Evolutionary conservation across 2,113 vertebrate genomes (phyloP).

Genomic region (Potamarius usumacintae): DNA sequence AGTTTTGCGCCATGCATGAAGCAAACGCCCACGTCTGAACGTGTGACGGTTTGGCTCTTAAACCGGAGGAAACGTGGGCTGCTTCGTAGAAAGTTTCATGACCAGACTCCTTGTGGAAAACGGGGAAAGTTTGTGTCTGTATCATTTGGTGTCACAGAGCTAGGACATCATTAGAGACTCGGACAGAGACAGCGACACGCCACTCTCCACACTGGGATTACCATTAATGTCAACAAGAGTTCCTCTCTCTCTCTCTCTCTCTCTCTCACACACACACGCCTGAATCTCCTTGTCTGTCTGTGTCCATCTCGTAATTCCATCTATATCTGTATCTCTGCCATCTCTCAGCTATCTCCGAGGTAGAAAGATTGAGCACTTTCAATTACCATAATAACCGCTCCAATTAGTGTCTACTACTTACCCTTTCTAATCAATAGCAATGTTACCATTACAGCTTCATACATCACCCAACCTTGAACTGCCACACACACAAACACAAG

Average conservation of each 20-base stretch:
- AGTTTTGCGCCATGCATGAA: background rate
- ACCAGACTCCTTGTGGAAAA: constrained; percentile 28
- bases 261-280: background rate
- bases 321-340: constrained; percentile 20
- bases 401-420: constrained; percentile 51
- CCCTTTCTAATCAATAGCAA: constrained; percentile 50
- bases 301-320: constrained; percentile 33
- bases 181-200: constrained; percentile 36
- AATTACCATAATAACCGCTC: constrained; percentile 41
- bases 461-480: constrained; percentile 51
- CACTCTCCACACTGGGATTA: constrained; percentile 33
- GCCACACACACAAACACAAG: background rate
- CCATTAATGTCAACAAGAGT: constrained; percentile 49
- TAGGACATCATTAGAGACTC: constrained; percentile 55
- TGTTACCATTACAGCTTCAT: constrained; percentile 48
- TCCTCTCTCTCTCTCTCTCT: constrained; percentile 11
- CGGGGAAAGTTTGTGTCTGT: constrained; percentile 38
- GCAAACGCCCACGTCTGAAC: background rate
- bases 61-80: background rate
- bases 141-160: constrained; percentile 41
- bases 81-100: background rate
- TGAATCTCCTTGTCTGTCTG: background rate
- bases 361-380: constrained; percentile 40
- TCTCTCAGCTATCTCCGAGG: background rate
- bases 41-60: background rate